Conservation (phyloP, 1,140 invertebrate genomes). For the Hyles euphorbiae region DNA sequence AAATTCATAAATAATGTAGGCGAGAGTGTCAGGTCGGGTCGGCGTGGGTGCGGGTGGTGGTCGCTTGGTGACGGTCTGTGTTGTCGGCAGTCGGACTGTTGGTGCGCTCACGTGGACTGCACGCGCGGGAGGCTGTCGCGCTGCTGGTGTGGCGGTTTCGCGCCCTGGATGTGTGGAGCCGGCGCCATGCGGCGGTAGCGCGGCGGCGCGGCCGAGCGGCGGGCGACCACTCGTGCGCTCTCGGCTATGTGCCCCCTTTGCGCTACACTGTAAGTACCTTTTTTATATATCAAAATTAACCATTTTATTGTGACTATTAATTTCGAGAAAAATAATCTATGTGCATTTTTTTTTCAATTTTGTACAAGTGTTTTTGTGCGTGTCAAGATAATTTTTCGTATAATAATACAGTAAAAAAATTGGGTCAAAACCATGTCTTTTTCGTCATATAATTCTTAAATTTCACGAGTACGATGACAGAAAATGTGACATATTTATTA, state of each 20-base stretch:
- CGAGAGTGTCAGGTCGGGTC: constrained; percentile 23
- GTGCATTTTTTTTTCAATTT: background rate
- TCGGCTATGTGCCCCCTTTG: constrained; percentile 74
- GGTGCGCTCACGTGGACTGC: constrained; percentile 25
- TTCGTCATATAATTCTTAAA: too few relatives aligned
- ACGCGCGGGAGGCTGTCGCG: constrained; percentile 7
- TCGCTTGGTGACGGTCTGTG: constrained; percentile 26
- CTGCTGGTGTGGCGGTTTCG: constrained; percentile 34
- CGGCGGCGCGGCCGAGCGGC: constrained; percentile 67
- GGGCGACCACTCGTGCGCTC: constrained; percentile 63
- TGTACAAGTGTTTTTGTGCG: too few relatives aligned
- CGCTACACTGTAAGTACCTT: constrained; percentile 71
- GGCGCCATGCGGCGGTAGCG: constrained; percentile 65
- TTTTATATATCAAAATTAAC: background rate
- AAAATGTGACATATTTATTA: too few relatives aligned
- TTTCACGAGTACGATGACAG: too few relatives aligned
- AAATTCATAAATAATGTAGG: constrained; percentile 38
- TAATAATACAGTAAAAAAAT: too few relatives aligned
- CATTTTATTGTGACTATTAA: background rate
- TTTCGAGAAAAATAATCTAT: background rate
- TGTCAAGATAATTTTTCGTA: too few relatives aligned
- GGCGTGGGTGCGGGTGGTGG: constrained; percentile 10
- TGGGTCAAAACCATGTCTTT: too few relatives aligned
- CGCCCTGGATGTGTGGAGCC: constrained; percentile 35
- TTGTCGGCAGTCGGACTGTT: constrained; percentile 66